Percentiles rank a stretch among this genome's conserved stretches.
Evolutionary conservation across 2,113 vertebrate genomes (phyloP).

Genomic region (Cyphomyrus discorhynchus): DNA sequence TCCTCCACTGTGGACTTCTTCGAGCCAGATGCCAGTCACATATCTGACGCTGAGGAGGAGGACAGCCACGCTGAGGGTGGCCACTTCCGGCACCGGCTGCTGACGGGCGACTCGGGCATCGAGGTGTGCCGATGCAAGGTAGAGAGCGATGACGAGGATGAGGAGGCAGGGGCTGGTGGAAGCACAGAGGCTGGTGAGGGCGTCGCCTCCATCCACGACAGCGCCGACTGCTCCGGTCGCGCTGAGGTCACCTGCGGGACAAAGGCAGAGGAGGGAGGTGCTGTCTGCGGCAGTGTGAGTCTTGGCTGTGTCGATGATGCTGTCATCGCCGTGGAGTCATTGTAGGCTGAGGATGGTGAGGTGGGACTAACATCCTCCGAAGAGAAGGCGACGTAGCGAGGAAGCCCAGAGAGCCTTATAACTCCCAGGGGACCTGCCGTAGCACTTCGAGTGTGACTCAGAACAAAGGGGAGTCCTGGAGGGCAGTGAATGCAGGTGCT

Average conservation of each 20-base stretch:
- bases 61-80: constrained; percentile 43
- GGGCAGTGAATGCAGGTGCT: not conserved
- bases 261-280: constrained; percentile 25
- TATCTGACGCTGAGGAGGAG: constrained; percentile 36
- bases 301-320: constrained; percentile 36
- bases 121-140: constrained; percentile 73
- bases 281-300: constrained; percentile 37
- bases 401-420: not conserved
- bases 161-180: constrained; percentile 32
- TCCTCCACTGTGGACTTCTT: constrained; percentile 66
- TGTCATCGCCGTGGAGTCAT: constrained; percentile 50
- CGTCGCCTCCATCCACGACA: constrained; percentile 51
- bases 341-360: constrained; percentile 31
- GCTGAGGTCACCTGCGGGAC: constrained; percentile 29
- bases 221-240: constrained; percentile 51
- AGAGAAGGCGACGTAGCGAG: not conserved
- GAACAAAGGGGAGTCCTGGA: too few relatives aligned
- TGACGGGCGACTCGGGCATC: constrained; percentile 84
- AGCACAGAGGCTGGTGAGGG: constrained; percentile 8
- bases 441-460: not conserved
- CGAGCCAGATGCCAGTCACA: constrained; percentile 44
- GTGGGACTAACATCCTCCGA: not conserved
- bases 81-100: constrained; percentile 67
- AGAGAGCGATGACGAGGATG: constrained; percentile 46
- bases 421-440: not conserved